Base-by-base conservation (phyloP, 1,140 invertebrate species). In the Lutraria rhynchaena region DNA sequence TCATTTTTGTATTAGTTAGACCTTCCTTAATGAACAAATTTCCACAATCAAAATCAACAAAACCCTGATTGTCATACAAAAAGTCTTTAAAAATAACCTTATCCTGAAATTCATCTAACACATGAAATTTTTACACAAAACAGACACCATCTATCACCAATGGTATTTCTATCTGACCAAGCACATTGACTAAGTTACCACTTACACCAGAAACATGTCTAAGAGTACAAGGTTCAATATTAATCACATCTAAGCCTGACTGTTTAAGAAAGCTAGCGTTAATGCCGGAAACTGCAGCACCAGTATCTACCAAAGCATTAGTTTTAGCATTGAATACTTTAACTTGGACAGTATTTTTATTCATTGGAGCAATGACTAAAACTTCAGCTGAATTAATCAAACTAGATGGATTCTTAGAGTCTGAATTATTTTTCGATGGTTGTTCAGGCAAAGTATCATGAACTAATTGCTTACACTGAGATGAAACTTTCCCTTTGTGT, bases 61-160 rank as follows among this genome's bases (percentile, higher is more conserved):
- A 41, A 35, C 60, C 49, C 55, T 67, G 9, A 44, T 78, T 78
- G 22, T 78, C 24, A 24, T 33, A 51, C 17, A 78, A 35, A 27
- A 83, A 83, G 29, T 83, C 81, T 37, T 76, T 22, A n/a, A 71
- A 61, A n/a, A 77, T 27, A 51, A 71, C 70, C 13, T 41, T 57
- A 60, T 82, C 60, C 1, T 82, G 81, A 13, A 69, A 51, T n/a
- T 33, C 35, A 11, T 69, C 58, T 22, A 75, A 15, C 1, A 82
- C 60, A 29, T 74, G 51, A 46, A 63, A 49, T 33, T n/a, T 57
- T 2, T 74, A 63, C 31, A 11, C 9, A 69, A 82, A 57, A 44
- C 49, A 53, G 1, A 46, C 1, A 44, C 51, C 61, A 57, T 15
- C 53, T 55, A 82, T 82, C 27, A 65, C 46, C 22, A 82, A 24